phyloP scores from a whole-genome alignment of 1,140 invertebrate genomes.

The Nasonia vitripennis region DNA sequence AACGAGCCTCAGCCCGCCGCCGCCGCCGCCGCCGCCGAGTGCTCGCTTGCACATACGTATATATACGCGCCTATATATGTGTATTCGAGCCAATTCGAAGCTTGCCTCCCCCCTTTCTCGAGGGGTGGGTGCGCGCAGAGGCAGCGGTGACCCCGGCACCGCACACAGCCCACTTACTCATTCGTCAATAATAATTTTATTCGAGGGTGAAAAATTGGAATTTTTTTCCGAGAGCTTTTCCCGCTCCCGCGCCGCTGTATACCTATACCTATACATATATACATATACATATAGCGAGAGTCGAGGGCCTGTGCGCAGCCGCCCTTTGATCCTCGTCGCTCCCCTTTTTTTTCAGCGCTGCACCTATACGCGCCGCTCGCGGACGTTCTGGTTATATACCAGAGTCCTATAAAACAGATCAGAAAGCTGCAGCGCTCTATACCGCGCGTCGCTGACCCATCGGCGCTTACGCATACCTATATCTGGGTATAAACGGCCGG shows the following conservation, averaged over 20 bases:
- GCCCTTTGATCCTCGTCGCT: constrained; percentile 32
- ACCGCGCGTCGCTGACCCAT: background rate
- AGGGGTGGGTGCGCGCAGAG: background rate
- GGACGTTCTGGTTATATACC: background rate
- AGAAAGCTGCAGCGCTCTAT: constrained; percentile 28
- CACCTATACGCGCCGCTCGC: background rate
- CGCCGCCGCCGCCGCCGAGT: too few relatives aligned
- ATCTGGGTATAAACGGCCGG: background rate
- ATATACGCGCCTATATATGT: background rate
- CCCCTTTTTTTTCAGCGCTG: constrained; percentile 13
- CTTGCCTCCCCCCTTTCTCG: background rate
- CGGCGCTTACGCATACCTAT: background rate
- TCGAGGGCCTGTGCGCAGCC: background rate
- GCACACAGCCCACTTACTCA: constrained; percentile 65
- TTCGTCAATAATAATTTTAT: constrained; percentile 74
- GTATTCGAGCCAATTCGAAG: constrained; percentile 39
- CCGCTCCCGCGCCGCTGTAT: background rate
- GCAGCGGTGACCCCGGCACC: constrained; percentile 18
- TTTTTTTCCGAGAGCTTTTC: constrained; percentile 48
- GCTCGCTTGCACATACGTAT: background rate
- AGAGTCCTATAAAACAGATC: constrained; percentile 28
- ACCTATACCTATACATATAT: background rate
- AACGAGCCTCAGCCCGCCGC: constrained; percentile 49
- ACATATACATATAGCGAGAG: background rate
- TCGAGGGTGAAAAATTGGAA: constrained; percentile 69